Conservation (phyloP, 2,797 vertebrate genomes). For the Sebastiscus tertius region DNA sequence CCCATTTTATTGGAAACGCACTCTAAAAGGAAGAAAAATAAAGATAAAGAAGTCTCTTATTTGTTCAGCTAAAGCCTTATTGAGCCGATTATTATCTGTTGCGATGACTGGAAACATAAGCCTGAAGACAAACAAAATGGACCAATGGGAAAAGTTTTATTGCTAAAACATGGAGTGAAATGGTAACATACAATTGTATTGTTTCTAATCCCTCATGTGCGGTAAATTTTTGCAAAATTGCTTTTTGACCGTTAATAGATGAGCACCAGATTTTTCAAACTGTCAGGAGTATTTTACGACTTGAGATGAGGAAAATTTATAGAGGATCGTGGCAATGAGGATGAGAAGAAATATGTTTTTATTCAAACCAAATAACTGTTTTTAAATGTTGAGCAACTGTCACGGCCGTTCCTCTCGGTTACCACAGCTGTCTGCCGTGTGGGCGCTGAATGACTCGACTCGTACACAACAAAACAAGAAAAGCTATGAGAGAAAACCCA, state of each 20-base stretch:
- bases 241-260: neutral
- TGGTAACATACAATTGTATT: neutral
- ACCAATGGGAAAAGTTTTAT: neutral
- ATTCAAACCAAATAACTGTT: slow-evolving; percentile 6
- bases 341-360: slow-evolving; percentile 18
- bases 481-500: slow-evolving; percentile 32
- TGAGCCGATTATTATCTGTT: neutral
- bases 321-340: neutral
- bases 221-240: neutral
- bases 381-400: slow-evolving; percentile 27
- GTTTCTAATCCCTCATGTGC: neutral
- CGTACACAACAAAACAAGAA: slow-evolving; percentile 1
- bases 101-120: neutral
- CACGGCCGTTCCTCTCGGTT: neutral
- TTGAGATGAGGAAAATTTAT: neutral
- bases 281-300: neutral
- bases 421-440: slow-evolving; percentile 54
- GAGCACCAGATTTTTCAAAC: neutral
- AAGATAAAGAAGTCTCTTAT: neutral
- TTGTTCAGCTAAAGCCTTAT: neutral
- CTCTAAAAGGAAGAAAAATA: neutral
- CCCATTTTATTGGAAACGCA: neutral
- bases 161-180: neutral
- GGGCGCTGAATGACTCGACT: slow-evolving; percentile 11
- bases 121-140: neutral